Base-by-base conservation (phyloP, 37 sponge, comb jelly and placozoan genomes). In the Trichoplax adhaerens region DNA sequence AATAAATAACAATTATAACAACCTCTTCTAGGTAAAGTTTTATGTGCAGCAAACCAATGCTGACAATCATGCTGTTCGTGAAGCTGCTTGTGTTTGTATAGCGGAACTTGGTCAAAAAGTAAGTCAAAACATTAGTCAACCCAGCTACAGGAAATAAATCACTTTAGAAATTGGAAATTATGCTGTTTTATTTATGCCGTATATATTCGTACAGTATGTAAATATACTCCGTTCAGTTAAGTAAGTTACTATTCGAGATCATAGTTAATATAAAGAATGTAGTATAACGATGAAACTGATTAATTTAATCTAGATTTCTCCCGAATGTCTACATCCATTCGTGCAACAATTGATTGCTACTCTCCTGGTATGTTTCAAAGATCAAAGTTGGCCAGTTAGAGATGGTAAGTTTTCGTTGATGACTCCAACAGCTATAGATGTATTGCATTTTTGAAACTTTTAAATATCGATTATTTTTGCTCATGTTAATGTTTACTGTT, bases 301-400 rank as follows among this genome's bases (percentile, higher is more conserved):
- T 29, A 29, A 29, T 29, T 29, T 59, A 2, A 29, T 50, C n/a
- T 58, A 82, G 83, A 74, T 84, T 52, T 57, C 64, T 50, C 4
- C 6, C 48, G 83, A 77, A 46, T 2, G 62, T 57, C 66, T 91
- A 55, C 53, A 80, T 55, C 75, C 81, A 5, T 74, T 77, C 55
- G 80, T 90, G 10, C 8, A 55, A 8, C 47, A 62, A 10, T 86
- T 95, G 6, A 53, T 85, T 49, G 58, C 75, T 4, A 77, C 78
- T 3, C 71, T 95, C 2, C 59, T 95, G 74, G 83, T 73, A 10
- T 90, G 91, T 58, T 87, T 95, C 68, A 78, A 83, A 56, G 97
- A 95, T 77, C 88, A 90, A 52, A 87, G 97, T 78, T 95, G 97
- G 97, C 97, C 91, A 54, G 97, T 95, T 60, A 79, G 97, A 81